Conservation (phyloP, 1,140 invertebrate species). For the Laodelphax striatellus region DNA sequence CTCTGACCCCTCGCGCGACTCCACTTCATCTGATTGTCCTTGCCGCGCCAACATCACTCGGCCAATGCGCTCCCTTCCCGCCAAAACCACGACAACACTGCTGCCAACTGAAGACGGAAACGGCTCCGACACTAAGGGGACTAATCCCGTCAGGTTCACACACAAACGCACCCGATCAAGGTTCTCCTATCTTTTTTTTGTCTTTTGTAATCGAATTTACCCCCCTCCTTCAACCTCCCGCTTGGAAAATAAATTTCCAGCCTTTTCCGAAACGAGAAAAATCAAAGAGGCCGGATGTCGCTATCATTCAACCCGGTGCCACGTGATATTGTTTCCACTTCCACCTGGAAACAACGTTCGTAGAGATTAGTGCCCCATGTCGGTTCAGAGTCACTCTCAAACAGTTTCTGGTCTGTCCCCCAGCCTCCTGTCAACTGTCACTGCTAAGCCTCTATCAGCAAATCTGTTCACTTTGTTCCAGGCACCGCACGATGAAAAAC, state of each 20-base stretch:
- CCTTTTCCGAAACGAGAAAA: not conserved
- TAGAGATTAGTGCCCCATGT: no score
- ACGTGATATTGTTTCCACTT: no score
- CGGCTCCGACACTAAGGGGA: not conserved
- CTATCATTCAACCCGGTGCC: no score
- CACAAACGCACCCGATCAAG: not conserved
- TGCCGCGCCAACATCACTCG: no score
- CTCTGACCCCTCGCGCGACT: not conserved
- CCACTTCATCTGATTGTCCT: constrained; percentile 1
- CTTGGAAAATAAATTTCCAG: not conserved
- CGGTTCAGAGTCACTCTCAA: no score
- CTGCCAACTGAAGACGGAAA: not conserved
- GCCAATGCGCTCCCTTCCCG: not conserved
- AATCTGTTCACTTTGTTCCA: no score
- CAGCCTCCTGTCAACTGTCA: no score
- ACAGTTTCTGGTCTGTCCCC: no score
- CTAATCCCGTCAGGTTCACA: not conserved
- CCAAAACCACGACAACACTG: not conserved
- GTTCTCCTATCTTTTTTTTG: not conserved
- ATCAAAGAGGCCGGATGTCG: not conserved
- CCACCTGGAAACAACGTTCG: no score
- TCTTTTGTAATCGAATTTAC: not conserved
- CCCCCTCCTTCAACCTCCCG: not conserved
- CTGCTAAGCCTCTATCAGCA: no score
- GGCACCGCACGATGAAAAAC: no score